These are phyloP conservation scores for Scatophagus argus DNA, from an alignment of 2,113 vertebrate genomes.

Conservation along the genomic window DNA sequence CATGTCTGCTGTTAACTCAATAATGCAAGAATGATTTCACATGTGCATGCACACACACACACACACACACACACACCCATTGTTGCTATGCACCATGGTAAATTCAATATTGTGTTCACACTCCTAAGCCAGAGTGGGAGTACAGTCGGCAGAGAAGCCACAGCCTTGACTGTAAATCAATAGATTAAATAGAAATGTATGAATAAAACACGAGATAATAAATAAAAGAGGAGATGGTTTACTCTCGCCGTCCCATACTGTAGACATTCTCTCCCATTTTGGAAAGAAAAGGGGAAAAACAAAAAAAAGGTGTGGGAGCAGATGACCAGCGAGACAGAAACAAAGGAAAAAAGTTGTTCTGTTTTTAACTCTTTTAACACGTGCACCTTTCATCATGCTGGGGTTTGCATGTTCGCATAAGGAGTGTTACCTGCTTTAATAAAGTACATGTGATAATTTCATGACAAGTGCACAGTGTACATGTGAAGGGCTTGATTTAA, in stretches of 20 bases:
- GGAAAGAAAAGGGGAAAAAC: neutral
- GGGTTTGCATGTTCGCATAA: neutral
- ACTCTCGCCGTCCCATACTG: slow-evolving; percentile 53
- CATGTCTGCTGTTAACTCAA: slow-evolving; percentile 65
- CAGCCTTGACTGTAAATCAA: slow-evolving; percentile 74
- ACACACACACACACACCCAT: slow-evolving; percentile 26
- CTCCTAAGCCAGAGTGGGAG: slow-evolving; percentile 65
- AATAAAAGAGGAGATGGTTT: slow-evolving; percentile 77
- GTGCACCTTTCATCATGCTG: neutral
- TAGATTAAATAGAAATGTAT: slow-evolving; percentile 80
- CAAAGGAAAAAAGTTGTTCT: slow-evolving; percentile 6
- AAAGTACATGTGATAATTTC: neutral
- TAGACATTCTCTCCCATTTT: slow-evolving; percentile 13
- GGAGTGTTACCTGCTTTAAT: neutral
- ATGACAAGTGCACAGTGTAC: neutral
- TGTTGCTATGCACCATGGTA: slow-evolving; percentile 56
- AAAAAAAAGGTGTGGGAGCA: slow-evolving; percentile 11
- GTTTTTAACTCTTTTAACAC: slow-evolving; percentile 15
- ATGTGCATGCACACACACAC: slow-evolving; percentile 18
- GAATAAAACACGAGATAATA: slow-evolving; percentile 79
- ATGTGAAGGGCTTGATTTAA: neutral
- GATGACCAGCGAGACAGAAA: slow-evolving; percentile 33
- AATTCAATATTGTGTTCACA: slow-evolving; percentile 76
- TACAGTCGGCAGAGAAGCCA: slow-evolving; percentile 56
- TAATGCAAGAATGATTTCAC: slow-evolving; percentile 66